Conservation (phyloP, 2,888 invertebrate genomes). For the Drosophila pseudotalamancana region DNA sequence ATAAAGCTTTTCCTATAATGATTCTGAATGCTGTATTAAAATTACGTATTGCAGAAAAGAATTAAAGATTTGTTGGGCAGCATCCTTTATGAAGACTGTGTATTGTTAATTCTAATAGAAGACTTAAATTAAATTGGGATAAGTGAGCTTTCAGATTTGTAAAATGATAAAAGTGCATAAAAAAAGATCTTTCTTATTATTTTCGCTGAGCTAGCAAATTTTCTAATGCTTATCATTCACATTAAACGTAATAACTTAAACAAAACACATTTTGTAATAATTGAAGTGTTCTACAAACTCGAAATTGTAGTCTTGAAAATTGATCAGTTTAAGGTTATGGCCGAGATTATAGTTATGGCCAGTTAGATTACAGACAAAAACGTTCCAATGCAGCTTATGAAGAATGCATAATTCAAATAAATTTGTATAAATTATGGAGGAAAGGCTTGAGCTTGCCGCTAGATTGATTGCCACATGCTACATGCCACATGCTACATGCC, state of each 20-base stretch:
- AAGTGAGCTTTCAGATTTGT: no score
- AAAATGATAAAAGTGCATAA: not conserved
- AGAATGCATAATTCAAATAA: conserved; percentile 52
- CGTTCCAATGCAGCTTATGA: conserved; percentile 33
- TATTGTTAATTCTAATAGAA: no score
- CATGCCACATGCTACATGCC: conserved; percentile 4
- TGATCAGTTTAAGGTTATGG: conserved; percentile 36
- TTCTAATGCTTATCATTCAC: not conserved
- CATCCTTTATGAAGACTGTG: no score
- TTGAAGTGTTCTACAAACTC: conserved; percentile 4
- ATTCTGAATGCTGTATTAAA: not conserved
- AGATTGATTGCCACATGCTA: conserved; percentile 45
- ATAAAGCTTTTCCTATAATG: not conserved
- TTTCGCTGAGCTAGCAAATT: not conserved
- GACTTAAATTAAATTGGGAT: no score
- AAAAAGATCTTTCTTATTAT: not conserved
- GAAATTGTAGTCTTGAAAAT: conserved; percentile 25
- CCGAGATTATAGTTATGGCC: conserved; percentile 27
- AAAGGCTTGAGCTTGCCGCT: conserved; percentile 25
- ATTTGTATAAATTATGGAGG: conserved; percentile 48
- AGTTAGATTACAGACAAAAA: conserved; percentile 7
- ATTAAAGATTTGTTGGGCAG: no score
- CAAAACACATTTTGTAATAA: conserved; percentile 5
- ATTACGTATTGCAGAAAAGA: no score
- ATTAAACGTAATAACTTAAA: not conserved